Evolutionary conservation across 1,140 invertebrate genomes (phyloP).

Genomic region (Trinorchestia longiramus): DNA sequence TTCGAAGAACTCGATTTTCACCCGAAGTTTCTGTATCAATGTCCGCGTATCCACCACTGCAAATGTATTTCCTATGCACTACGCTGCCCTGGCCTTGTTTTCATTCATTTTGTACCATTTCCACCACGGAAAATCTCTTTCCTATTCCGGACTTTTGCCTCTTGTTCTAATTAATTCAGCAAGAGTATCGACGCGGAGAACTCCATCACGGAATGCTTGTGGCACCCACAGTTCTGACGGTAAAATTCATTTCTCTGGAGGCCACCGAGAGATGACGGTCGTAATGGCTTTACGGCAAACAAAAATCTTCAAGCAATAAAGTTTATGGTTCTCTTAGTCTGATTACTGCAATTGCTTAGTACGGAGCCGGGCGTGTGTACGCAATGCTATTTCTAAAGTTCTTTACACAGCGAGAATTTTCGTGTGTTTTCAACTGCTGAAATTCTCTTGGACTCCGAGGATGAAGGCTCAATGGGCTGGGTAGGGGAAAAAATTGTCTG

Average conservation of each 20-base stretch:
- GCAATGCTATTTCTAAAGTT: background rate
- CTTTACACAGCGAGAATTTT: background rate
- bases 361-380: background rate
- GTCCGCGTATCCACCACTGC: background rate
- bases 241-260: slow-evolving; percentile 25
- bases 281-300: slow-evolving; percentile 38
- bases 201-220: background rate
- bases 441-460: background rate
- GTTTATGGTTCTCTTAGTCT: slow-evolving; percentile 41
- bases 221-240: background rate
- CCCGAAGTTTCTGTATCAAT: background rate
- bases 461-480: background rate
- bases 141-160: background rate
- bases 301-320: slow-evolving; percentile 49
- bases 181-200: background rate
- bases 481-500: background rate
- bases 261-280: background rate
- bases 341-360: slow-evolving; percentile 39
- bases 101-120: background rate
- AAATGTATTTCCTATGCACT: background rate
- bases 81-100: background rate
- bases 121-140: background rate
- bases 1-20: background rate
- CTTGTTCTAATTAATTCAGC: background rate
- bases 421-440: background rate